Conservation (phyloP, 2,888 invertebrate genomes). For the Mimachlamys varia region DNA sequence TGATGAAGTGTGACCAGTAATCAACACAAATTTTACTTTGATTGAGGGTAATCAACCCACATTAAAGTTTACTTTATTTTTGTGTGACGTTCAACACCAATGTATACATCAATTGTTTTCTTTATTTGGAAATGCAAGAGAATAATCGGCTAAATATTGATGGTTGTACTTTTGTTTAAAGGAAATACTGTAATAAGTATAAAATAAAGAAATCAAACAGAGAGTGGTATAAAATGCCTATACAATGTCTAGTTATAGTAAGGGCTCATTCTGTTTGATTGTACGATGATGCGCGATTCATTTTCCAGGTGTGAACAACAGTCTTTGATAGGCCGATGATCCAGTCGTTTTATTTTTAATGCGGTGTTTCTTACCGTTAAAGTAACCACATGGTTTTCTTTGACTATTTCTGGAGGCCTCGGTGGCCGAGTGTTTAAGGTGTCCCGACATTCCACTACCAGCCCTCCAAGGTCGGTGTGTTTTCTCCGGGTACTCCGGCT, state of each 20-base stretch:
- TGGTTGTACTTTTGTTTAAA: neutral
- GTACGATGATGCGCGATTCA: neutral
- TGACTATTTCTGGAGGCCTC: neutral
- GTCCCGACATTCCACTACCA: too few relatives aligned
- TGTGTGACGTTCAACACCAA: neutral
- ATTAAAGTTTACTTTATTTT: neutral
- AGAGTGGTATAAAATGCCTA: neutral
- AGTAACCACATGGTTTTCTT: neutral
- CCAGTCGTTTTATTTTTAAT: neutral
- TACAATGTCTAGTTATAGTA: neutral
- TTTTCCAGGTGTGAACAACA: neutral
- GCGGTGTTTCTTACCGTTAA: neutral
- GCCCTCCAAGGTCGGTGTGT: too few relatives aligned
- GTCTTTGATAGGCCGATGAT: neutral
- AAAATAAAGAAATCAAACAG: neutral
- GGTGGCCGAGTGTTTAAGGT: too few relatives aligned
- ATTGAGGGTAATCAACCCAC: too few relatives aligned
- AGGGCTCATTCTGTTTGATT: neutral
- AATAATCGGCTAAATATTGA: neutral
- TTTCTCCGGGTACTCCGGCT: too few relatives aligned
- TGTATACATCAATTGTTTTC: neutral
- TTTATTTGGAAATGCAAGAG: neutral
- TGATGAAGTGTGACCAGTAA: neutral
- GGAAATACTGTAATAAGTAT: neutral
- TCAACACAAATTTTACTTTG: neutral